Evolutionary conservation across 2,113 vertebrate species (phyloP).

Genomic region (Natator depressus): DNA sequence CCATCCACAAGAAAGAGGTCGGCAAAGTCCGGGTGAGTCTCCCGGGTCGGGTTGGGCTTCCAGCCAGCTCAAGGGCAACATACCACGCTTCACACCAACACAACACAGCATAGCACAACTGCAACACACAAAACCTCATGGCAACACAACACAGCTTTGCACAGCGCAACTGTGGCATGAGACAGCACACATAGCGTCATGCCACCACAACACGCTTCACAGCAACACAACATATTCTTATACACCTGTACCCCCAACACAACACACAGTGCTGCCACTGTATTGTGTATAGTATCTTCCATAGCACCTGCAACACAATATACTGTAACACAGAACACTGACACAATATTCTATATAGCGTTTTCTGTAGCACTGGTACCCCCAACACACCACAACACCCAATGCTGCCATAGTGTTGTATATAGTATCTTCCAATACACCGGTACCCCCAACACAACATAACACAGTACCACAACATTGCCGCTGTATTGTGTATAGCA

Average conservation of each 20-base stretch:
- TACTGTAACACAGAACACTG: neutral
- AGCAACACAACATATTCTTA: neutral
- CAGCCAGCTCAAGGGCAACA: neutral
- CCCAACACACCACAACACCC: no score
- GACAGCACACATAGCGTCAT: neutral
- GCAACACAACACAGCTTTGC: no score
- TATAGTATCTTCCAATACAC: no score
- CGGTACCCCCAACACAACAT: no score
- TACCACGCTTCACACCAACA: neutral
- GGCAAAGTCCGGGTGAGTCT: conserved; percentile 81
- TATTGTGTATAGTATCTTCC: neutral
- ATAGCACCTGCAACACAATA: neutral
- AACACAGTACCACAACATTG: no score
- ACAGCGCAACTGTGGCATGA: neutral
- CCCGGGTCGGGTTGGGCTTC: neutral
- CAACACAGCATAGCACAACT: neutral
- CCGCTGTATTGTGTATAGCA: no score
- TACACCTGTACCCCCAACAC: neutral
- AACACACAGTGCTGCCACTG: neutral
- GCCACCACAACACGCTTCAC: no score
- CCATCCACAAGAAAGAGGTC: conserved; percentile 74
- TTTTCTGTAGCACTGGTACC: neutral
- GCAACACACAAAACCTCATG: neutral
- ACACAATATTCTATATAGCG: neutral
- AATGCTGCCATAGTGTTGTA: no score